Evolutionary conservation across 2,797 vertebrate genomes (phyloP), one percentile per base, ranked within the genome.

Genomic region (Chaenodraco wilsoni): DNA sequence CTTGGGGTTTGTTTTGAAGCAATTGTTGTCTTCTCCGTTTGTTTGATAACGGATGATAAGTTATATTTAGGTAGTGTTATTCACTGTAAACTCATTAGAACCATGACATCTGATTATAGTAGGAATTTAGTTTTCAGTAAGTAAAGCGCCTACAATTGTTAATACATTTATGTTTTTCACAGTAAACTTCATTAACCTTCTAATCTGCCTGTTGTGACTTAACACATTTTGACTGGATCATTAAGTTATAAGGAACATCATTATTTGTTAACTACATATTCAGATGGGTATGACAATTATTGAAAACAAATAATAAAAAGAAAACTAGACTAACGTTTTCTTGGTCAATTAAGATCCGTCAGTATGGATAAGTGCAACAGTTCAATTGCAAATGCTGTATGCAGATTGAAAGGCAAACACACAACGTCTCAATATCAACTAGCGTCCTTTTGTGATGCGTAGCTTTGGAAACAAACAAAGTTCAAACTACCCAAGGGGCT

Each of bases 331-430:
- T 54, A 14, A 40, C 9, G 21, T 1, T 0, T 44, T 48, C 17
- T 68, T 68, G 66, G 43, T 77, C 37, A 51, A 67, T 6, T 76
- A 43, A 72, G 46, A 59, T 81, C 40, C 65, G 55, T 78, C 74
- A 75, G 44, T 55, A 5, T 46, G 45, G 67, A 74, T 43, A 65
- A 72, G 72, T 66, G 13, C 41, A 61, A 69, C 58, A 71, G 82
- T 83, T 85, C 72, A 88, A 55, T 65, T 86, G 75, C 74, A 87
- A 89, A 87, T 83, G 50, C 33, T 37, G 10, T 60, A 60, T 65
- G 79, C 62, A 68, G 52, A 76, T 52, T 81, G 65, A 65, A 64
- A 79, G 76, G 58, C 57, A 51, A 61, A 71, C 58, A 63, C 44
- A 63, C 62, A 64, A 72, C 11, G 69, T 80, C 74, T 76, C 75